Base-by-base conservation (phyloP, 1,140 invertebrate species). In the Odontomachus brunneus region DNA sequence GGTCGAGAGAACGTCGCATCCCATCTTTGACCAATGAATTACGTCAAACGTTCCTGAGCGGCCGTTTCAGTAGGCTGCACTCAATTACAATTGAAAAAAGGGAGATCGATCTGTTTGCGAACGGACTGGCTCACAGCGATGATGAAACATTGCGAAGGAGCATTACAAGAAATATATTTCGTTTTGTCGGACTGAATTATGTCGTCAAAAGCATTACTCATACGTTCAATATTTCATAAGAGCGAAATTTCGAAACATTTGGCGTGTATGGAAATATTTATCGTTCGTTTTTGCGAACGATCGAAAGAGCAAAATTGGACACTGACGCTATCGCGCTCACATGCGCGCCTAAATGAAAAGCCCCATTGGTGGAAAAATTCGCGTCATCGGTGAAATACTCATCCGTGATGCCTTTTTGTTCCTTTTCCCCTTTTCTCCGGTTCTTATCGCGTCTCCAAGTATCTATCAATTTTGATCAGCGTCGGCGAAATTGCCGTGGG, bases 31-130 rank as follows among this genome's bases (percentile, higher is more conserved):
- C 24, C 60, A 66, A 65, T 53, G 74, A 51, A 76, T 53, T 76
- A 76, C 74, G 74, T 76, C 60, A 76, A 76, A 76, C 74, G 19
- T 66, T 33, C 11, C 29, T 66, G 74, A 76, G 29, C 74, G 48
- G 19, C 1, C 24, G 22, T 48, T 74, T 65, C 59, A 76, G 29
- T 44, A 76, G n/a, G 74, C 48, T 66, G 74, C 48, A 76, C 26
- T 49, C 44, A 65, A 53, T 53, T 15, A 62, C 48, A 76, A 75
- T 75, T 65, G 24, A 17, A 66, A 62, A 66, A 75, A 53, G 29
- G 29, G 24, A 38, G 60, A n/a, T 15, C 11, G 26, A 17, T 51
- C 26, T 66, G 57, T n/a, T 74, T 60, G 60, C 63, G 51, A 53
- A 53, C 14, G 55, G 33, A 15, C 11, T 2, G 24, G 63, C 2